Base-by-base conservation (phyloP, 2,888 invertebrate genomes). In the Calameuta pallipes region DNA sequence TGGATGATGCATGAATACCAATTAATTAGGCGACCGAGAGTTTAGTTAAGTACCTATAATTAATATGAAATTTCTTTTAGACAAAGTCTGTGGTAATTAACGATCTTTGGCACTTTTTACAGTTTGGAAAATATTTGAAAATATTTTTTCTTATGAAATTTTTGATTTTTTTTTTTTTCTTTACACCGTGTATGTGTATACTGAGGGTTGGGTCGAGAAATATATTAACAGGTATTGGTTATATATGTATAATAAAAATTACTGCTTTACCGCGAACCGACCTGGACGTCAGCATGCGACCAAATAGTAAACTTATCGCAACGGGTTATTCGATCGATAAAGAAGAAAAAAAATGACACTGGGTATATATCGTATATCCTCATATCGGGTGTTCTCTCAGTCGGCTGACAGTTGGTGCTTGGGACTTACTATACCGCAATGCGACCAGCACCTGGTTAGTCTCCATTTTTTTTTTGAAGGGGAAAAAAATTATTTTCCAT, bases 241-340 rank as follows among this genome's bases (percentile, higher is more conserved):
- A 23, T 56, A 23, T 56, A 41, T 36, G 2, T 41, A 23, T 6
- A 2, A 56, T 9, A 56, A 56, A 56, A 56, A 56, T 23, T 15
- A 6, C 6, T 56, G 23, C 41, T 56, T 56, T 56, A 56, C 41
- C 41, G 41, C 41, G 41, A 23, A 23, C 6, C 41, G 41, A 56
- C 41, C 41, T 56, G 41, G 23, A 15, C 41, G 15, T 23, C 23
- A 23, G 6, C 41, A 41, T 41, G 15, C 23, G 41, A 23, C 23
- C 15, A 56, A 56, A 56, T 56, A 23, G 23, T 56, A 23, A 56
- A 56, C 6, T 23, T 41, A 41, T 41, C 41, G 41, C 41, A 1
- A 56, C 41, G 41, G 84, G 83, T 84, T 82, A 86, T 87, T 85
- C 82, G 83, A 83, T 86, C 84, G 83, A 80, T 85, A 88, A 86